These are phyloP conservation scores for Synanthedon andrenaeformis DNA, from an alignment of 2,888 invertebrate species.

Conservation along the genomic window DNA sequence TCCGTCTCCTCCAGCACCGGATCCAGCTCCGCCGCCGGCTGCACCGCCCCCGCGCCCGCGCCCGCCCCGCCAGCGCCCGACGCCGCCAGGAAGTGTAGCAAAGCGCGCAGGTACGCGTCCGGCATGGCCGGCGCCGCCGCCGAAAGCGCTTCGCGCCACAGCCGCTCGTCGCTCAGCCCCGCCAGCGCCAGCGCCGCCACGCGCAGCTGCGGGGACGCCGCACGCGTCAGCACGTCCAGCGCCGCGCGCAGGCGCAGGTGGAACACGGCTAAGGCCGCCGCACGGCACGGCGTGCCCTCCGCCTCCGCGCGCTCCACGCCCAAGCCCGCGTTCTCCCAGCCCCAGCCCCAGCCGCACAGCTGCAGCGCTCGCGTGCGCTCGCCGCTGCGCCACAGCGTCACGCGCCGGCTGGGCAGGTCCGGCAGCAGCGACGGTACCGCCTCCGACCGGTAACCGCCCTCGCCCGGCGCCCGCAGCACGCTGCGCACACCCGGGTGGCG, in stretches of 20 bases:
- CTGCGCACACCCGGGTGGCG: slow-evolving; percentile 75
- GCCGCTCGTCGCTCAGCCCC: slow-evolving; percentile 87
- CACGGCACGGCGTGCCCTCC: slow-evolving; percentile 79
- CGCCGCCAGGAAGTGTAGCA: slow-evolving; percentile 90
- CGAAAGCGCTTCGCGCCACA: slow-evolving; percentile 87
- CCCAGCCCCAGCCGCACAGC: slow-evolving; percentile 91
- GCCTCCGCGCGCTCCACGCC: slow-evolving; percentile 75
- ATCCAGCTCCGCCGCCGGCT: slow-evolving; percentile 32
- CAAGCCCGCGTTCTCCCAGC: slow-evolving; percentile 72
- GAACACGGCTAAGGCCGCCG: slow-evolving; percentile 92
- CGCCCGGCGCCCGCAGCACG: slow-evolving; percentile 57
- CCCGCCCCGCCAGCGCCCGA: slow-evolving; percentile 70
- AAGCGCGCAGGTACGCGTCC: slow-evolving; percentile 92
- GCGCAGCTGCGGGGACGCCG: slow-evolving; percentile 48
- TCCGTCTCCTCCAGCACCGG: slow-evolving; percentile 79
- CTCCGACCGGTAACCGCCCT: slow-evolving; percentile 72
- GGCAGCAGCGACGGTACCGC: slow-evolving; percentile 72
- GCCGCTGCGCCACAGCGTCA: slow-evolving; percentile 70
- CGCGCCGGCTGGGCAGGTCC: slow-evolving; percentile 70
- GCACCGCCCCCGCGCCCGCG: slow-evolving; percentile 11
- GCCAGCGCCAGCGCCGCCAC: slow-evolving; percentile 75
- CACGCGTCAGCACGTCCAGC: slow-evolving; percentile 86
- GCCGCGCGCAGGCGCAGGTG: slow-evolving; percentile 87
- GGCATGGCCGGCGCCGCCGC: slow-evolving; percentile 80
- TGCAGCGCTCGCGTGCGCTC: slow-evolving; percentile 85